Percentiles rank a stretch among this genome's conserved stretches.
Evolutionary conservation across 2,888 invertebrate species (phyloP).

Genomic region (Dioctria linearis): DNA sequence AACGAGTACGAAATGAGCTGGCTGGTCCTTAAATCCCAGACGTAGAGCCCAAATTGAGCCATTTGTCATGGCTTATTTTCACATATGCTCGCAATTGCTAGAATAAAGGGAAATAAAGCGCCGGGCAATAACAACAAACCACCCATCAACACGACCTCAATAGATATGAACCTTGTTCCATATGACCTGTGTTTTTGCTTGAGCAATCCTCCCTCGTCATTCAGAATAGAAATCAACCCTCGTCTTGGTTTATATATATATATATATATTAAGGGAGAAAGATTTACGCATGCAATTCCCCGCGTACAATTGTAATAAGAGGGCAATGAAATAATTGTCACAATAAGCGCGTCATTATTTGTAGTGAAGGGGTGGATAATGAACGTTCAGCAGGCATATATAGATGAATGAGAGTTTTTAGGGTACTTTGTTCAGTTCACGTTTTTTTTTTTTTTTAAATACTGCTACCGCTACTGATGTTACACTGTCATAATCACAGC

Average conservation of each 20-base stretch:
- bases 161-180: conserved; percentile 35
- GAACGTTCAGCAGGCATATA: conserved; percentile 10
- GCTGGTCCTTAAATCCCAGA: conserved; percentile 20
- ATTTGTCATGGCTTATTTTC: conserved; percentile 72
- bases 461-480: conserved; percentile 33
- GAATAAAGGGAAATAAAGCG: conserved; percentile 53
- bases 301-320: conserved; percentile 60
- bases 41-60: conserved; percentile 68
- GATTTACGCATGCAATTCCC: conserved; percentile 41
- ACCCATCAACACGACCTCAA: conserved; percentile 66
- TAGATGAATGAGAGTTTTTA: background rate
- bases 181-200: conserved; percentile 20
- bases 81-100: conserved; percentile 67
- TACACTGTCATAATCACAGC: conserved; percentile 40
- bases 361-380: conserved; percentile 12
- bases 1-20: conserved; percentile 21
- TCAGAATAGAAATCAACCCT: conserved; percentile 25
- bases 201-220: conserved; percentile 31
- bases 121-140: conserved; percentile 67
- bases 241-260: background rate
- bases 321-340: conserved; percentile 70
- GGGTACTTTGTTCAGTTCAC: conserved; percentile 26
- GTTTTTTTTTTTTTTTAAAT: conserved; percentile 19
- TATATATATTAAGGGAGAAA: background rate
- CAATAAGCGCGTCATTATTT: conserved; percentile 72